Evolutionary conservation across 2,888 invertebrate species (phyloP).

Genomic region (Coleophora deauratella): DNA sequence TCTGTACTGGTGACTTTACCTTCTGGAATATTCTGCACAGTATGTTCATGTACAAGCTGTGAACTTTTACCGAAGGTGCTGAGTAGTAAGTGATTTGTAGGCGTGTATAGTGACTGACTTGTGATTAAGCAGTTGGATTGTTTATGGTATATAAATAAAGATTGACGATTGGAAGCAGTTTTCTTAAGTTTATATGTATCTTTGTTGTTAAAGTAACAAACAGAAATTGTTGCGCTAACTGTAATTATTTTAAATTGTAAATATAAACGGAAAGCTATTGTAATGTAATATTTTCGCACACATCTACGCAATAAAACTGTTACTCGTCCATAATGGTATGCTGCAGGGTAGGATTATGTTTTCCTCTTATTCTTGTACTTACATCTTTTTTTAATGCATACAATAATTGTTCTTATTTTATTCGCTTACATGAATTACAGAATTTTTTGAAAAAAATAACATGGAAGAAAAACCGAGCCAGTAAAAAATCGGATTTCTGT

Average conservation of each 20-base stretch:
- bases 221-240: background rate
- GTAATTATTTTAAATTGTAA: too few species aligned
- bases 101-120: constrained; percentile 41
- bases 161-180: constrained; percentile 5
- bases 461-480: constrained; percentile 67
- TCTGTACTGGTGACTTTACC: background rate
- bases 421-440: constrained; percentile 22
- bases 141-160: constrained; percentile 9
- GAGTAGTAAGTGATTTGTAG: constrained; percentile 42
- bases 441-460: constrained; percentile 30
- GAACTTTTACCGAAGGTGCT: constrained; percentile 54
- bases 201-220: constrained; percentile 11
- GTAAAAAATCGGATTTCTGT: constrained; percentile 67
- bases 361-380: too few species aligned
- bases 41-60: constrained; percentile 37
- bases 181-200: background rate
- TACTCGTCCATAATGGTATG: background rate
- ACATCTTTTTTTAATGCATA: too few species aligned
- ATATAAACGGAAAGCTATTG: background rate
- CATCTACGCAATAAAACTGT: background rate
- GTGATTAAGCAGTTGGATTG: constrained; percentile 28
- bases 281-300: background rate
- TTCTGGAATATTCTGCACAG: constrained; percentile 29
- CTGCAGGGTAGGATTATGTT: background rate
- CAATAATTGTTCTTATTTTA: background rate